These are phyloP conservation scores for Isaurus tuberculatus DNA, from an alignment of 92 coral and sea anemone genomes.

Conservation along the genomic window DNA sequence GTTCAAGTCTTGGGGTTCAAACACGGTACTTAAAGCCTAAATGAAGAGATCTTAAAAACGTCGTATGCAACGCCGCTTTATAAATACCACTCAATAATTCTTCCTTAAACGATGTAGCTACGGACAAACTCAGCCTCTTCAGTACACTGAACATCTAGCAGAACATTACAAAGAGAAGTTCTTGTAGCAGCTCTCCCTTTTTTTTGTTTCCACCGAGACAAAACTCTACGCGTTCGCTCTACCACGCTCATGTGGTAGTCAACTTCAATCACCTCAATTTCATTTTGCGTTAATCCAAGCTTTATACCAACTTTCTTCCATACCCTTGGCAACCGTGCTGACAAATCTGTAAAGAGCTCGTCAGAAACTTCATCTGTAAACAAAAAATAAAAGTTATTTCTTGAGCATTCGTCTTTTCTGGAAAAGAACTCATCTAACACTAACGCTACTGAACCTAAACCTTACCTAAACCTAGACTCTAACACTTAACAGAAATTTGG, in stretches of 20 bases:
- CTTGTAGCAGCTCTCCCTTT: conserved; percentile 30
- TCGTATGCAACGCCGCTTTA: no score
- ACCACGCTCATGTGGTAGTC: neutral
- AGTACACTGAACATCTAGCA: neutral
- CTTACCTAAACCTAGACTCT: no score
- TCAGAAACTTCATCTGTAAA: conserved; percentile 35
- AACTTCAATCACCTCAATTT: neutral
- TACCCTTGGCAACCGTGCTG: neutral
- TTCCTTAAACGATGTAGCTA: neutral
- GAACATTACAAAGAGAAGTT: neutral
- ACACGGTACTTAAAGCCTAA: no score
- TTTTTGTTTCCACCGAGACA: neutral
- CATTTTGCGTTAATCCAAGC: neutral
- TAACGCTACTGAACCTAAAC: no score
- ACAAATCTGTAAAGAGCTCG: conserved; percentile 32
- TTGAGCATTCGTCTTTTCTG: no score
- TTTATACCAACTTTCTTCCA: conserved; percentile 25
- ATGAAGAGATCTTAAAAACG: no score
- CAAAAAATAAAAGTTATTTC: neutral
- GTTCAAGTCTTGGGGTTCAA: no score
- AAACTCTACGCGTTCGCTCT: neutral
- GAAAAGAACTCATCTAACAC: no score
- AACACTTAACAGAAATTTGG: no score
- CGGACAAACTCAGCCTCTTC: conserved; percentile 29
- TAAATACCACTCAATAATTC: no score